Percentiles rank a stretch among this genome's conserved stretches.
These are phyloP conservation scores for Amphimallon solstitiale DNA, from an alignment of 2,888 invertebrate species.

Conservation along the genomic window DNA sequence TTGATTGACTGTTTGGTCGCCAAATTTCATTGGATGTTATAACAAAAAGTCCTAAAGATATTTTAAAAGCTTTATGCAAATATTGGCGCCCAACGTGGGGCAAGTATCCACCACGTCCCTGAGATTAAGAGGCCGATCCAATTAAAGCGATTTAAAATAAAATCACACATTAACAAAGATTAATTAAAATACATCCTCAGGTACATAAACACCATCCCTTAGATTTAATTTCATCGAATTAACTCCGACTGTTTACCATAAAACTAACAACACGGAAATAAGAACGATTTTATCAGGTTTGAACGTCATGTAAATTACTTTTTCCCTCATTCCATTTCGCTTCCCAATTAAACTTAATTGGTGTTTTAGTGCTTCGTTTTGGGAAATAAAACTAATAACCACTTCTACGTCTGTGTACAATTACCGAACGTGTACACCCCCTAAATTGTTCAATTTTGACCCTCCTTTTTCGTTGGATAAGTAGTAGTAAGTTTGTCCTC, in stretches of 20 bases:
- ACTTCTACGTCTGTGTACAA: not conserved
- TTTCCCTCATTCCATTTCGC: conserved; percentile 16
- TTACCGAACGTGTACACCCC: not conserved
- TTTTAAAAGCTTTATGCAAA: no score
- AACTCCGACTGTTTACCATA: conserved; percentile 5
- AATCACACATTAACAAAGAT: not conserved
- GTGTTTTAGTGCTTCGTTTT: conserved; percentile 26
- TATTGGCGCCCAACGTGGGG: no score
- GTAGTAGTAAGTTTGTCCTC: no score
- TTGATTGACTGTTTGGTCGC: no score
- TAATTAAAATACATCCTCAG: not conserved
- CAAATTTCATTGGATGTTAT: no score
- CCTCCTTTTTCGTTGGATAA: conserved; percentile 5
- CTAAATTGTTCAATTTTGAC: conserved; percentile 26
- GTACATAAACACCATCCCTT: no score
- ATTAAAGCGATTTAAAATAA: no score
- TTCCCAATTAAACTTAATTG: conserved; percentile 31
- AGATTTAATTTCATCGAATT: no score
- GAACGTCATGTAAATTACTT: conserved; percentile 30
- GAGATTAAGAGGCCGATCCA: no score
- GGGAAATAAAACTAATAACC: conserved; percentile 30
- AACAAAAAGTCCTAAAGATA: no score
- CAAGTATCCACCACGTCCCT: no score
- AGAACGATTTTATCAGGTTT: conserved; percentile 19
- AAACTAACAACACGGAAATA: not conserved